Evolutionary conservation across 2,113 vertebrate genomes (phyloP).

Genomic region (Aegotheles bennettii): DNA sequence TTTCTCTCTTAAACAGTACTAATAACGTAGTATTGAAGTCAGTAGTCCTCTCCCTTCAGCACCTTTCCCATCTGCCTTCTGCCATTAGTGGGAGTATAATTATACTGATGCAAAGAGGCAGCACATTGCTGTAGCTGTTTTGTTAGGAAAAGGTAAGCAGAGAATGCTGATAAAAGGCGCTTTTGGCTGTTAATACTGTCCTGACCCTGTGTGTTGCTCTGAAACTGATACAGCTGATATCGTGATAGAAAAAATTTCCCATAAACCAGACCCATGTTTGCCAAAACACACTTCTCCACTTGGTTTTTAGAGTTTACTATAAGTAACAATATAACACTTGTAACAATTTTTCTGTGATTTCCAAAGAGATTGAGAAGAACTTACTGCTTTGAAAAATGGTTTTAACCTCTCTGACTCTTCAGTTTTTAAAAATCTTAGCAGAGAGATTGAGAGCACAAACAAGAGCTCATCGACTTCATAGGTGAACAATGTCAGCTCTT

Average conservation of each 20-base stretch:
- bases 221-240: neutral
- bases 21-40: neutral
- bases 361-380: constrained; percentile 9
- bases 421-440: constrained; percentile 1
- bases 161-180: neutral
- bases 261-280: neutral
- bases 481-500: neutral
- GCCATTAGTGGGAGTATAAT: neutral
- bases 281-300: neutral
- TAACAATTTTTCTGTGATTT: constrained; percentile 36
- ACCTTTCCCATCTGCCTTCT: neutral
- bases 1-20: neutral
- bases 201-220: neutral
- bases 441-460: constrained; percentile 5
- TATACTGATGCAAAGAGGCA: neutral
- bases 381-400: constrained; percentile 22
- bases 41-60: neutral
- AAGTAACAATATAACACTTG: neutral
- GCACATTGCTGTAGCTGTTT: neutral
- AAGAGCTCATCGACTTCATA: neutral
- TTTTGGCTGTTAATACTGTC: neutral
- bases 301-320: neutral
- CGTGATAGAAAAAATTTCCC: neutral
- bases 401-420: constrained; percentile 38
- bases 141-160: neutral